Evolutionary conservation across 2,888 invertebrate genomes (phyloP), one percentile per base, ranked within the genome.

Genomic region (Tachina fera): DNA sequence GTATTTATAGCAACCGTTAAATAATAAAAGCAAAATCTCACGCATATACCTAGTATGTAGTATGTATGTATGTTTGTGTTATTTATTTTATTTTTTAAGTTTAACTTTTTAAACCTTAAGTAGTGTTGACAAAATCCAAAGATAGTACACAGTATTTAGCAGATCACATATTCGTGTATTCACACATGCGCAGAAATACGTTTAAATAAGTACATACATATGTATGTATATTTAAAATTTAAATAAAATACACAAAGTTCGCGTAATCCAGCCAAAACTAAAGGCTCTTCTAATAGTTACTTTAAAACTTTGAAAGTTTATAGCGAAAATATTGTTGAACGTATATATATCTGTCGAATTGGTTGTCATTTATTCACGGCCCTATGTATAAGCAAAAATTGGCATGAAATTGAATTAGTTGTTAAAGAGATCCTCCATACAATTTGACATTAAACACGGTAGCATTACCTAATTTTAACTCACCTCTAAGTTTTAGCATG

Each of bases 1-100:
- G 79, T 76, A 86, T 86, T 86, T 86, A 86, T 86, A 86, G 86
- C 60, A 58, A 76, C 67, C 60, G 76, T 68, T 84, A 65, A 76
- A 39, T 53, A 39, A 11, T 31, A 31, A 39, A 51, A 67, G 41
- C 10, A 70, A 61, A 60, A 51, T 41, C 39, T 39, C 47, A 45
- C 47, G 9, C 31, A 78, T 51, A 31, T 14, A 13, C 5, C 13
- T 58, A 58, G 31, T 60, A 8, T 0, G 13, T 13, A 3, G 31
- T 56, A 31, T 56, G 31, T 58, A 9, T 39, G 39, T 39, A 39
- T 67, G 47, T 31, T 47, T 65, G 47, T 65, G 63, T 16, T 63
- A 22, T 72, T 49, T 61, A 61, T 47, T 41, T 75, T 43, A 16
- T 41, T 31, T 31, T 78, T 79, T 13, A 79, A 65, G 53, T 61